Evolutionary conservation across 2,888 invertebrate genomes (phyloP), one percentile per base, ranked within the genome.

Genomic region (Adelphocoris suturalis): DNA sequence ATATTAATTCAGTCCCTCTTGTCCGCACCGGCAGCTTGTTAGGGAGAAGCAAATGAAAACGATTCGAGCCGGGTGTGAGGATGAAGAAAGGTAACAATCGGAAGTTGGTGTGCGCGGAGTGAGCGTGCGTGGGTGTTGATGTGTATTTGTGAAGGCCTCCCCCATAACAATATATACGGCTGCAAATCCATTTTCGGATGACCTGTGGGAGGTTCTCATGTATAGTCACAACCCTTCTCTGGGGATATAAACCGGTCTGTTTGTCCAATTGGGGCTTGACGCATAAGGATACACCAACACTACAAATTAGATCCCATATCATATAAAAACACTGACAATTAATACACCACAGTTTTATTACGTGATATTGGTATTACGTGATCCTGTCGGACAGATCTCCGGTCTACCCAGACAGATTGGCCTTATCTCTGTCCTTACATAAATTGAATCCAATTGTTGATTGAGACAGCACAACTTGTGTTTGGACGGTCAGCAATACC

Each of bases 11-110:
- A 47, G 46, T 19, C 78, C 11, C 47, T 78, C 78, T 46, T 78
- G 78, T 78, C 78, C 46, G 46, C 37, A 78, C 78, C 78, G 78
- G 78, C 37, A 47, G 78, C 78, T 78, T 47, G 47, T 46, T 78
- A 47, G 78, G 78, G 9, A n/a, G 37, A 47, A 78, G 78, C 78
- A 78, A 78, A 78, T 78, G 78, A 78, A 78, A 78, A 78, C 78
- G 78, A 78, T 78, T 78, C 78, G 0, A n/a, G 5, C 16, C 23
- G 9, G 27, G 19, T 19, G 27, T 19, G 23, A 68, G 68, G 68
- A 68, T n/a, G 68, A 57, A 57, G 57, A 68, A 68, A 68, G 68
- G 68, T 23, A 68, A 68, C 68, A 68, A 68, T 27, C 68, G 68
- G 68, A 68, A 68, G 57, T 57, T 57, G 57, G 57, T 16, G 57